Evolutionary conservation across 2,797 vertebrate genomes (phyloP), one percentile per base, ranked within the genome.

Genomic region (Pteropus rufus): DNA sequence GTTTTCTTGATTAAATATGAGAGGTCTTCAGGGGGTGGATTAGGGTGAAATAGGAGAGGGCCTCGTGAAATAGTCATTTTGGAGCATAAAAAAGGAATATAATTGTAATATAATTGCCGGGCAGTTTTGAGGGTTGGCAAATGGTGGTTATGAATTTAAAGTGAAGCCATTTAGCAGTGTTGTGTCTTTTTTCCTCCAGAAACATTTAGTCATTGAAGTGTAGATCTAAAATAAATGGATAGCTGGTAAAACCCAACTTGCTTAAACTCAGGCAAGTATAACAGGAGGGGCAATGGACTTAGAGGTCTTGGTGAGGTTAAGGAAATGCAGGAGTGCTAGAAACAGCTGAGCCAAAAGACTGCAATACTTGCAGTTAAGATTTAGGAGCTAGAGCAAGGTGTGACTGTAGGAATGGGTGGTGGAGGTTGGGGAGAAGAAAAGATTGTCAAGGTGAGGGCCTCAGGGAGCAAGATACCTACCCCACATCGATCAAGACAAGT

Each of bases 221-320:
- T 8, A 46, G 29, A 64, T 60, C 14, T 91, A 4, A 64, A 31
- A 4, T 36, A 39, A 34, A 26, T 12, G 4, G 36, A 8, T 36
- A 76, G 29, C 52, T 76, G 56, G 29, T 52, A 7, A 44, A n/a
- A 44, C 18, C 21, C 58, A 15, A 2, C 26, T 3, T 12, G 0
- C 54, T 34, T 10, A 34, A 26, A 49, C 36, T 41, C 34, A 11
- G 54, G 39, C 58, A 54, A 29, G 49, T 46, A 3, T 26, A 10
- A 11, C 34, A 46, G 24, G 46, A 41, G 11, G 65, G 31, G 12
- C 29, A 15, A 18, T 23, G 21, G 15, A 4, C 4, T 0, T 0
- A 3, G 62, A n/a, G 73, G 31, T 41, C 26, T 39, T 36, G 11
- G 1, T 15, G 54, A 44, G 12, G 60, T 5, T 31, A 56, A 56